Evolutionary conservation across 23 tunicate species (phyloP).

Genomic region (Ascidia mentula): DNA sequence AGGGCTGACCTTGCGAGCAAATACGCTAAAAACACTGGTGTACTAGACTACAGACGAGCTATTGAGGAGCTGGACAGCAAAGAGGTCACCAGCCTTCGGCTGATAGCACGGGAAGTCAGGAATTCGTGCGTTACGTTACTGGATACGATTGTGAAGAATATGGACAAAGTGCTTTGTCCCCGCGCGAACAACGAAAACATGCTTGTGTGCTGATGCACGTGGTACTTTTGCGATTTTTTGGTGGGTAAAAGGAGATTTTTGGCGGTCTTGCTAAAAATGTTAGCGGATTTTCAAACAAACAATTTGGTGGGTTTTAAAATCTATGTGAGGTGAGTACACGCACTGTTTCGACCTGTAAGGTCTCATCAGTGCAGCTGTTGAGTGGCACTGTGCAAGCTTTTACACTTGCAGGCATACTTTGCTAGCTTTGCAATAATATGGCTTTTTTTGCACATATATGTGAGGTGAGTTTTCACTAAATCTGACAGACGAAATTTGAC

Average conservation of each 20-base stretch:
- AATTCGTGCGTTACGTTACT: conserved; percentile 70
- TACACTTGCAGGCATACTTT: too few species aligned
- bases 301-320: too few species aligned
- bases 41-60: conserved; percentile 53
- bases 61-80: conserved; percentile 87
- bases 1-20: conserved; percentile 84
- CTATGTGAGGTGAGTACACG: too few species aligned
- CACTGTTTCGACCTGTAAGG: too few species aligned
- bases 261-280: too few species aligned
- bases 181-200: conserved; percentile 67
- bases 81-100: conserved; percentile 71
- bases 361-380: too few species aligned
- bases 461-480: too few species aligned
- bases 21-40: conserved; percentile 58
- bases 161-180: conserved; percentile 84
- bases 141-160: conserved; percentile 75
- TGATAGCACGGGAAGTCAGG: conserved; percentile 72
- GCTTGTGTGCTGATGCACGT: conserved; percentile 53
- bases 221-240: background rate
- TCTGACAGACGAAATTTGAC: too few species aligned
- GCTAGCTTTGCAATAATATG: too few species aligned
- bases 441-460: too few species aligned
- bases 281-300: too few species aligned
- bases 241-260: background rate
- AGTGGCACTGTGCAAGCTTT: too few species aligned